These are phyloP conservation scores for Tetrapedia diversipes DNA, from an alignment of 2,888 invertebrate species.

Conservation along the genomic window DNA sequence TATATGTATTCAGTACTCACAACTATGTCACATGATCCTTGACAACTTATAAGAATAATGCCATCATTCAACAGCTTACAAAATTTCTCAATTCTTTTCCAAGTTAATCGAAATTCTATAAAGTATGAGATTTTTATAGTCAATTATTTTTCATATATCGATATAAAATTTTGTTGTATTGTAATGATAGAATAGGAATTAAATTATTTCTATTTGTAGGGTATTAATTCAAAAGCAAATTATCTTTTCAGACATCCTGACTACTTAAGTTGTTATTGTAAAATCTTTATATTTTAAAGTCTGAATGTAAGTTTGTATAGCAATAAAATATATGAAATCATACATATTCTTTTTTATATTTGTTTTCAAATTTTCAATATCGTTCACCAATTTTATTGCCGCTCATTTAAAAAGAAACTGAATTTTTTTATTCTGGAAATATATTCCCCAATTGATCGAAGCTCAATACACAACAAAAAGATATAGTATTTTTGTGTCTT, in stretches of 20 bases:
- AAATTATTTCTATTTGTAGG: conserved; percentile 41
- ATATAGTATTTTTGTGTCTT: conserved; percentile 33
- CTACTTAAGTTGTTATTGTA: neutral
- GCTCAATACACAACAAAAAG: conserved; percentile 30
- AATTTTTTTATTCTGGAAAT: conserved; percentile 14
- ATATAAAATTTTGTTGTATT: conserved; percentile 46
- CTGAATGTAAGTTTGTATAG: neutral
- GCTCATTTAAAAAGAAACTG: conserved; percentile 18
- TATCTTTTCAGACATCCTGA: conserved; percentile 9
- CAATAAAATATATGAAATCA: conserved; percentile 15
- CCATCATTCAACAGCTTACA: conserved; percentile 61
- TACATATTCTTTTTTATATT: conserved; percentile 18
- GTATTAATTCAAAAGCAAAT: conserved; percentile 38
- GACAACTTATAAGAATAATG: conserved; percentile 69
- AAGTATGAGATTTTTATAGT: conserved; percentile 20
- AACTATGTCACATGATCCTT: conserved; percentile 74
- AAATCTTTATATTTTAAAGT: conserved; percentile 18
- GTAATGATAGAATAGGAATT: conserved; percentile 34
- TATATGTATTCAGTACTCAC: conserved; percentile 71
- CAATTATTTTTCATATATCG: conserved; percentile 31
- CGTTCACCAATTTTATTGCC: neutral
- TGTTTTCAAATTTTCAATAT: conserved; percentile 7
- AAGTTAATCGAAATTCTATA: conserved; percentile 29
- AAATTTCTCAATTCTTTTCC: conserved; percentile 47
- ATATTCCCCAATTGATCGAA: conserved; percentile 13